phyloP scores from a whole-genome alignment of 2,888 invertebrate species.

The Anagyrus pseudococci region DNA sequence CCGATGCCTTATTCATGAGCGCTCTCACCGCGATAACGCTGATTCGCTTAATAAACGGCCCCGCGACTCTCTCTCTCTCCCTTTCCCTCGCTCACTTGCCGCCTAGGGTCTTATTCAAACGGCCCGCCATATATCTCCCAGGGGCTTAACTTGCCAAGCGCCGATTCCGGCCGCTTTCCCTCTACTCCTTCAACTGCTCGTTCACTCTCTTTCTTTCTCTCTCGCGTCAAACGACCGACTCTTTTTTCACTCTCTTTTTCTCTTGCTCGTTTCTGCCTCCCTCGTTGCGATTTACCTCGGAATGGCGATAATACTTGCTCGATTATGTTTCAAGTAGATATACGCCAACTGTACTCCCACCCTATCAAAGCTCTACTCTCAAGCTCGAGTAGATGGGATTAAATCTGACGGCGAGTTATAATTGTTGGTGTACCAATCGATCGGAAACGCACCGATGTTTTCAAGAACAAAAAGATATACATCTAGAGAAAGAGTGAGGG shows the following conservation, averaged over 20 bases:
- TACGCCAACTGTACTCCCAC: too few species aligned
- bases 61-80: conserved; percentile 20
- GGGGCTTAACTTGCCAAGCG: conserved; percentile 54
- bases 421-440: too few species aligned
- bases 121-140: conserved; percentile 54
- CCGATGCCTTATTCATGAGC: conserved; percentile 62
- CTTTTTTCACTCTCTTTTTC: not conserved
- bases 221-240: not conserved
- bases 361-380: too few species aligned
- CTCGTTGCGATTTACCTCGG: too few species aligned
- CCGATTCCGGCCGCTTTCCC: conserved; percentile 27
- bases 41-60: conserved; percentile 62
- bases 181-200: not conserved
- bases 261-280: too few species aligned
- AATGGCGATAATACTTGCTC: too few species aligned
- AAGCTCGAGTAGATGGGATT: too few species aligned
- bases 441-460: too few species aligned
- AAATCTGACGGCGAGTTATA: too few species aligned
- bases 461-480: too few species aligned
- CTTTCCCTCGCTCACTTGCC: conserved; percentile 8
- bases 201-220: conserved; percentile 22
- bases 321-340: too few species aligned
- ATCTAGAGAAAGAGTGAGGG: too few species aligned
- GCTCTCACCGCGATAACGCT: conserved; percentile 60
- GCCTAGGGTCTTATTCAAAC: conserved; percentile 50